Conservation (phyloP, 2,888 invertebrate genomes). For the Corbicula japonica region DNA sequence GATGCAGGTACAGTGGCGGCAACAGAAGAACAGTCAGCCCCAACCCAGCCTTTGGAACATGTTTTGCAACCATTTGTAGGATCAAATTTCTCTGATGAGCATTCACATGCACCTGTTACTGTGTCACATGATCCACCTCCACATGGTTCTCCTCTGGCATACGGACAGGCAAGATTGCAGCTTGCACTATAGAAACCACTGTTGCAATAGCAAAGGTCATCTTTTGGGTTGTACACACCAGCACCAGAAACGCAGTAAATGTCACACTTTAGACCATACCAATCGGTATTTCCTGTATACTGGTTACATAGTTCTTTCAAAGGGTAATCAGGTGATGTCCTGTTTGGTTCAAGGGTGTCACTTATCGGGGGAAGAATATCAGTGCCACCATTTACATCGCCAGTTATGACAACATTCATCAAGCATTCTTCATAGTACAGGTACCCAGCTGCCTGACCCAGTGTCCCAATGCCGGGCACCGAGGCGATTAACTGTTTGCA, state of each 20-base stretch:
- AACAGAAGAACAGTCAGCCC: conserved; percentile 71
- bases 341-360: conserved; percentile 46
- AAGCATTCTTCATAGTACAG: conserved; percentile 36
- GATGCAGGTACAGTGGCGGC: conserved; percentile 19
- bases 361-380: conserved; percentile 39
- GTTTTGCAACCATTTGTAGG: conserved; percentile 58
- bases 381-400: background rate
- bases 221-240: conserved; percentile 32
- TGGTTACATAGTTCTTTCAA: conserved; percentile 34
- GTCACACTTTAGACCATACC: conserved; percentile 64
- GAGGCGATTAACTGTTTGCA: conserved; percentile 25
- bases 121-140: conserved; percentile 69
- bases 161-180: conserved; percentile 68
- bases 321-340: conserved; percentile 35
- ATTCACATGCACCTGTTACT: conserved; percentile 69
- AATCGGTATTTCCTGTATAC: conserved; percentile 33
- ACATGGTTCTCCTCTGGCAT: conserved; percentile 60
- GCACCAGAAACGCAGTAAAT: conserved; percentile 60
- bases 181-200: conserved; percentile 69
- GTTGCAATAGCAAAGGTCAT: conserved; percentile 63
- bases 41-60: conserved; percentile 74
- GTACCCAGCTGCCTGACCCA: conserved; percentile 18
- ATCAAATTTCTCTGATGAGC: conserved; percentile 64
- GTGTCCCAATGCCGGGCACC: conserved; percentile 2
- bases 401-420: conserved; percentile 20